phyloP scores from a whole-genome alignment of 2,797 vertebrate genomes.

The Morus bassanus region DNA sequence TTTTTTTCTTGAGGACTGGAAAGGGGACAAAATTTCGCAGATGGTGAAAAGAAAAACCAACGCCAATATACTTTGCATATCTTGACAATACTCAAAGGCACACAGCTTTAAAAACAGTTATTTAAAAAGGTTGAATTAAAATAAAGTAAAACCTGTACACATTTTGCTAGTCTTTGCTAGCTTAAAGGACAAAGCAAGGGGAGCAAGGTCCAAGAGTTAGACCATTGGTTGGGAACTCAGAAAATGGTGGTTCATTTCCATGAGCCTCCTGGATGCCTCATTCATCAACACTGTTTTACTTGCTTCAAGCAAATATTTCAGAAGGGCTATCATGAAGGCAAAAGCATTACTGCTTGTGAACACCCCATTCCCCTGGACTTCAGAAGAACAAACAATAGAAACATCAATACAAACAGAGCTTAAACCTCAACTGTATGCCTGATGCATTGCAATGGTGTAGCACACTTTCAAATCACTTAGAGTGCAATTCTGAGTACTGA shows the following conservation, averaged over 20 bases:
- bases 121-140: background rate
- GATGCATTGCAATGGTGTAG: background rate
- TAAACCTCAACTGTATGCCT: background rate
- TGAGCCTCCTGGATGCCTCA: background rate
- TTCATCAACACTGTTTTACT: background rate
- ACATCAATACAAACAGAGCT: background rate
- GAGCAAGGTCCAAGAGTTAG: background rate
- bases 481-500: background rate
- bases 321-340: background rate
- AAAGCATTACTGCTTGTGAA: background rate
- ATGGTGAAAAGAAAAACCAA: background rate
- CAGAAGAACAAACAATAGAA: background rate
- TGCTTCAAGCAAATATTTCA: background rate
- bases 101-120: background rate
- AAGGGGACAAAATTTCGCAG: background rate
- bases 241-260: background rate
- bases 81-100: background rate
- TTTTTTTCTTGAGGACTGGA: background rate
- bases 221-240: background rate
- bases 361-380: background rate
- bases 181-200: background rate
- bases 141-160: background rate
- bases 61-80: background rate
- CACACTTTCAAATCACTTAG: background rate
- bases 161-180: background rate